These are phyloP conservation scores for Campoplex capitator DNA, from an alignment of 2,888 invertebrate genomes.

Conservation along the genomic window DNA sequence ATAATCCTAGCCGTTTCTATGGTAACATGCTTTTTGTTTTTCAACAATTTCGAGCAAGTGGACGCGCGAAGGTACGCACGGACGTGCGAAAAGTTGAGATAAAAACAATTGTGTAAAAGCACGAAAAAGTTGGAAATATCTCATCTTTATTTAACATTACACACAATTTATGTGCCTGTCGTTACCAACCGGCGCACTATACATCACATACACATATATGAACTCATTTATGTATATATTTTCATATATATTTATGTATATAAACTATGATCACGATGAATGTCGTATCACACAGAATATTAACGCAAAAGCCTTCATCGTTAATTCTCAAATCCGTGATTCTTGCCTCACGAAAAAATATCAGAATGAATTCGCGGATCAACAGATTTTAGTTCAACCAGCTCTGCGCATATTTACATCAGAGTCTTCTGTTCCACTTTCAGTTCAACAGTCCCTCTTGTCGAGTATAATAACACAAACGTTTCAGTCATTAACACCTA, in stretches of 20 bases:
- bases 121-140: conserved; percentile 58
- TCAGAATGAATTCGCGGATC: conserved; percentile 8
- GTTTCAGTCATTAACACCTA: conserved; percentile 69
- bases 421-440: conserved; percentile 49
- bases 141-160: conserved; percentile 67
- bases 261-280: conserved; percentile 55
- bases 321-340: conserved; percentile 36
- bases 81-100: neutral
- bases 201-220: conserved; percentile 4
- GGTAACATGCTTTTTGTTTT: conserved; percentile 43
- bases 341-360: neutral
- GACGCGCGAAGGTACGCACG: neutral
- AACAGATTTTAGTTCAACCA: conserved; percentile 20
- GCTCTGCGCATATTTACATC: conserved; percentile 17
- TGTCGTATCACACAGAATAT: conserved; percentile 48
- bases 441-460: conserved; percentile 34
- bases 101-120: conserved; percentile 12
- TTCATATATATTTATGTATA: conserved; percentile 10
- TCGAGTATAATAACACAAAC: conserved; percentile 64
- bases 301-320: conserved; percentile 41
- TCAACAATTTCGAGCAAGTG: neutral
- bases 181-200: conserved; percentile 35
- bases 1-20: conserved; percentile 44
- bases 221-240: conserved; percentile 4
- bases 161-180: conserved; percentile 22